Conservation (phyloP, 2,888 invertebrate genomes). For the Acanthacorydalis orientalis region DNA sequence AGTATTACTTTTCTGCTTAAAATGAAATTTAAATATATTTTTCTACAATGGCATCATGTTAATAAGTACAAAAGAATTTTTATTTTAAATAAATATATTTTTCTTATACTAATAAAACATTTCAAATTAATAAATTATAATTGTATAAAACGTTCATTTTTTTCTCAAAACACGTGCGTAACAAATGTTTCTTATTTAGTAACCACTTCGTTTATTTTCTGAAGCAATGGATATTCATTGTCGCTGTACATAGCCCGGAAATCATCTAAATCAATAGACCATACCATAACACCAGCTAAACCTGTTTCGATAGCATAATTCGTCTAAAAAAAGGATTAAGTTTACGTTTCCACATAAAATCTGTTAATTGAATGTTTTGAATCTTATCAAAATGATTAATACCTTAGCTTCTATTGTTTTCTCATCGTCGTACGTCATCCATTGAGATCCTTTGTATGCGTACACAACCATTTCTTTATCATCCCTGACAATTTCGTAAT, state of each 20-base stretch:
- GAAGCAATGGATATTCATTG: slow-evolving; percentile 21
- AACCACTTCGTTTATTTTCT: slow-evolving; percentile 16
- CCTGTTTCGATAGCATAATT: slow-evolving; percentile 20
- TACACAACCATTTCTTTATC: slow-evolving; percentile 17
- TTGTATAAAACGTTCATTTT: too few relatives aligned
- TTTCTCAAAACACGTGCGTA: too few relatives aligned
- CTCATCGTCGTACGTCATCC: slow-evolving; percentile 27
- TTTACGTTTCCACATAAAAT: too few relatives aligned
- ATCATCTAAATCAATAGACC: slow-evolving; percentile 35
- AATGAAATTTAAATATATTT: too few relatives aligned
- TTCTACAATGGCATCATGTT: too few relatives aligned
- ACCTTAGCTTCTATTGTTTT: slow-evolving; percentile 21
- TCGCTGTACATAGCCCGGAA: slow-evolving; percentile 23
- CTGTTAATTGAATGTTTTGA: too few relatives aligned
- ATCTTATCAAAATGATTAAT: neutral
- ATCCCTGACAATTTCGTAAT: slow-evolving; percentile 19
- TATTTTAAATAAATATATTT: too few relatives aligned
- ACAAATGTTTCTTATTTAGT: neutral
- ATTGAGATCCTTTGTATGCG: slow-evolving; percentile 20
- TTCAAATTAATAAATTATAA: too few relatives aligned
- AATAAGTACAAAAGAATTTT: too few relatives aligned
- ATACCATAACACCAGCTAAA: slow-evolving; percentile 33
- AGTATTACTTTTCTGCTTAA: too few relatives aligned
- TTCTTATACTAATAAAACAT: too few relatives aligned
- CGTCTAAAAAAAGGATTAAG: slow-evolving; percentile 15